These are phyloP conservation scores for Lagodon rhomboides DNA, from an alignment of 2,797 vertebrate genomes.

Conservation along the genomic window DNA sequence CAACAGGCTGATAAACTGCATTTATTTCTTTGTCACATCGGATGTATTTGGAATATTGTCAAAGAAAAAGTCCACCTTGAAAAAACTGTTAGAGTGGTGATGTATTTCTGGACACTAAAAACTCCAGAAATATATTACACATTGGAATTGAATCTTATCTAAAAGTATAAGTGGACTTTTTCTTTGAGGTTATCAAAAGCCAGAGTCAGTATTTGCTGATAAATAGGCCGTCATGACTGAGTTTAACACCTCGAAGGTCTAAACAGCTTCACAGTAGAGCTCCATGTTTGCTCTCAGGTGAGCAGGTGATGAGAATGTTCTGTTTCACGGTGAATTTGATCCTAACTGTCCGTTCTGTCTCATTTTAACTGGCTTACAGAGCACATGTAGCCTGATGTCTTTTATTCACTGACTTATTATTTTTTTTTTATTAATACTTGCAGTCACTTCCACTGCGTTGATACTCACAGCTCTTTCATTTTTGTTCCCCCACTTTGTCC, in stretches of 20 bases:
- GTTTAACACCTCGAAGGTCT: neutral
- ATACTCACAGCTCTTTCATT: constrained; percentile 89
- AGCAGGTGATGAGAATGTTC: constrained; percentile 26
- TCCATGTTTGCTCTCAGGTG: constrained; percentile 41
- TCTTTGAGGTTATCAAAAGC: constrained; percentile 29
- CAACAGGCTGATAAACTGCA: constrained; percentile 23
- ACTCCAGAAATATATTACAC: neutral
- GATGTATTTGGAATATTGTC: constrained; percentile 18
- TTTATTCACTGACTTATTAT: constrained; percentile 71
- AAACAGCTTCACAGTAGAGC: constrained; percentile 10
- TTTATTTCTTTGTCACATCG: constrained; percentile 16
- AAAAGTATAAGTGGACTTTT: constrained; percentile 30
- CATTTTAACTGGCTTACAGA: constrained; percentile 45
- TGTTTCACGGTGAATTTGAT: constrained; percentile 48
- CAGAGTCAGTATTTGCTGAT: neutral
- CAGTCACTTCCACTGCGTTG: constrained; percentile 83
- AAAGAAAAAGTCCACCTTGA: constrained; percentile 61
- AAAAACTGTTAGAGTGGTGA: neutral
- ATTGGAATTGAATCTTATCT: accelerated
- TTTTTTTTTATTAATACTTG: constrained; percentile 67
- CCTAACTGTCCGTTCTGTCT: constrained; percentile 63
- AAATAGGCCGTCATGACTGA: neutral
- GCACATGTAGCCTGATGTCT: constrained; percentile 77
- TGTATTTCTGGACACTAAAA: neutral
- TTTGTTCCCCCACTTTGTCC: constrained; percentile 89